Conservation (phyloP, 1,140 invertebrate genomes). For the Ceratina japonica region DNA sequence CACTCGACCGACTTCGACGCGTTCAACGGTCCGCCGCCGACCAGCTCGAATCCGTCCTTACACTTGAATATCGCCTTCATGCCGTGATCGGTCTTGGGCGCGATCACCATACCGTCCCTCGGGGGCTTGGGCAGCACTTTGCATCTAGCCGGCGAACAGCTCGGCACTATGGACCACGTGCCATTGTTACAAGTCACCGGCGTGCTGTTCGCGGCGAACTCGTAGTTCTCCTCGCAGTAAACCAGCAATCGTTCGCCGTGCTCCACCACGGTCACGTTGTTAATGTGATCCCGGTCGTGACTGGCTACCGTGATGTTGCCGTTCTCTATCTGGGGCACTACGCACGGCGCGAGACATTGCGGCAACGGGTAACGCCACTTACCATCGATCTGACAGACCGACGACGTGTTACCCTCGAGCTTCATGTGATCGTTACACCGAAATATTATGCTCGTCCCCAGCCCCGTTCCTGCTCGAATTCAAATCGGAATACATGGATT, state of each 20-base stretch:
- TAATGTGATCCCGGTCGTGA: constrained; percentile 72
- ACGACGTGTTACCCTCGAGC: constrained; percentile 92
- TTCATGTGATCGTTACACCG: constrained; percentile 96
- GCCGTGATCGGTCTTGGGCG: constrained; percentile 96
- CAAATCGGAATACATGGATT: not conserved
- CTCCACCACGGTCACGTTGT: constrained; percentile 84
- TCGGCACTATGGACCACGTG: constrained; percentile 96
- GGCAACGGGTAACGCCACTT: constrained; percentile 96
- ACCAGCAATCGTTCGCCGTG: constrained; percentile 93
- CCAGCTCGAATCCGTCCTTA: constrained; percentile 92
- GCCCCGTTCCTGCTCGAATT: constrained; percentile 84
- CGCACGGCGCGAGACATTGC: constrained; percentile 94
- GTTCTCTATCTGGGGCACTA: constrained; percentile 92
- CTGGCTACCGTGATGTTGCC: constrained; percentile 85
- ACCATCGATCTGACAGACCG: constrained; percentile 94
- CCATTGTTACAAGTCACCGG: constrained; percentile 95
- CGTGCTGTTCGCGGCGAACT: constrained; percentile 87
- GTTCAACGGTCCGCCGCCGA: constrained; percentile 81
- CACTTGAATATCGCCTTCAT: constrained; percentile 95
- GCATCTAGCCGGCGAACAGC: constrained; percentile 93
- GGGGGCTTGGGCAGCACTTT: constrained; percentile 93
- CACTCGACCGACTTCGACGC: constrained; percentile 86
- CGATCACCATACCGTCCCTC: constrained; percentile 96
- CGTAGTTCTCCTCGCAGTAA: constrained; percentile 92
- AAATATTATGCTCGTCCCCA: constrained; percentile 95